Percentiles rank a stretch among this genome's conserved stretches.
Conservation (phyloP, 2,797 vertebrate species). For the Chaetophractus vellerosus region DNA sequence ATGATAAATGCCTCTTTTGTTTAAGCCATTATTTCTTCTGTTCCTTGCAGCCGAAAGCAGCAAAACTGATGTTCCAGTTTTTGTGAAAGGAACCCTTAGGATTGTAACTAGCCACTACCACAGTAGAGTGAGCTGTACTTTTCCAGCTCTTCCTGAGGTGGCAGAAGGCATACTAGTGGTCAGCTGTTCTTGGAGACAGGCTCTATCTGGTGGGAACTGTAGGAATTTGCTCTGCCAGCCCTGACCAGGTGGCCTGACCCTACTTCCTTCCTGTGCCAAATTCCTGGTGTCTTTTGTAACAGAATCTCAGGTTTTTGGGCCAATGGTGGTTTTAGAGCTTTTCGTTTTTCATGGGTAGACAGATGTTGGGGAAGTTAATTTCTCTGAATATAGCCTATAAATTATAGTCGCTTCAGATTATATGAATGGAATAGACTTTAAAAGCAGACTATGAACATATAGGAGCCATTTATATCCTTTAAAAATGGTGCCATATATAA, state of each 20-base stretch:
- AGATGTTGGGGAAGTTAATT: constrained; percentile 65
- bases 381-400: constrained; percentile 63
- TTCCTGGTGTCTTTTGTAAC: constrained; percentile 66
- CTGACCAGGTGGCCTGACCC: neutral
- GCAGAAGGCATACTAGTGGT: neutral
- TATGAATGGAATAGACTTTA: constrained; percentile 57
- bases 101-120: neutral
- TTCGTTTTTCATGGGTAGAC: constrained; percentile 57
- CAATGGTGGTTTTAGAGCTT: constrained; percentile 57
- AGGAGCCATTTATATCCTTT: constrained; percentile 58
- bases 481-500: constrained; percentile 45
- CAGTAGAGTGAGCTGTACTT: neutral
- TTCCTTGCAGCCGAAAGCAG: neutral
- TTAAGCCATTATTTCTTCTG: neutral
- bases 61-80: neutral
- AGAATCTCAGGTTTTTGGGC: constrained; percentile 61
- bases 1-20: neutral
- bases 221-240: constrained; percentile 48
- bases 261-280: constrained; percentile 47
- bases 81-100: neutral
- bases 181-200: neutral
- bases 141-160: neutral
- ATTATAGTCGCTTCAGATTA: constrained; percentile 63
- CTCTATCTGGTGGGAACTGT: neutral
- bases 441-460: constrained; percentile 59